Evolutionary conservation across 2,797 vertebrate species (phyloP).

Genomic region (Spondyliosoma cantharus): DNA sequence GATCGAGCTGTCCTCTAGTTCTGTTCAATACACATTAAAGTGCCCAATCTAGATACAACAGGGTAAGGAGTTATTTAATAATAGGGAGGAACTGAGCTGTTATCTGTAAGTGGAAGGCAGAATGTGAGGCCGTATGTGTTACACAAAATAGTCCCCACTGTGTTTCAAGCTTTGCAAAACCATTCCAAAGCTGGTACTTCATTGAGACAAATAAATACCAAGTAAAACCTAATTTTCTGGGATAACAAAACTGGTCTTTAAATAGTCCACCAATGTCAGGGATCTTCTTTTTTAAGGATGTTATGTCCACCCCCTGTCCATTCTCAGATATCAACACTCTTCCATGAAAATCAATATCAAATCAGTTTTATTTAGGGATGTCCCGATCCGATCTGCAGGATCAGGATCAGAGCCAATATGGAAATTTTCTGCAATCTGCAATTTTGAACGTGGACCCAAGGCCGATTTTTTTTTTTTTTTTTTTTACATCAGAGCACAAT

Average conservation of each 20-base stretch:
- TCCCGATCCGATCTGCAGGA: no score
- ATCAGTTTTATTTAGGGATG: no score
- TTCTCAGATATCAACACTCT: background rate
- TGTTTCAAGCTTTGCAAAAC: background rate
- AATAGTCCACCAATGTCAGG: background rate
- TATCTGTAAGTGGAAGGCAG: slow-evolving; percentile 2
- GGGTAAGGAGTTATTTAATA: slow-evolving; percentile 17
- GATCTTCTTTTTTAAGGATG: background rate
- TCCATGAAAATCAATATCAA: no score
- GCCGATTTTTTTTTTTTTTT: no score
- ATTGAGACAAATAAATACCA: background rate
- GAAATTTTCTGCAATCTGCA: no score
- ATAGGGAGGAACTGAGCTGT: slow-evolving; percentile 1
- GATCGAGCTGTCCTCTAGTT: slow-evolving; percentile 61
- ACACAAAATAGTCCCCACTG: background rate
- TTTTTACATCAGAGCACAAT: no score
- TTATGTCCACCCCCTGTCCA: background rate
- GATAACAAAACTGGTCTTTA: no score
- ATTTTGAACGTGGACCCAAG: no score
- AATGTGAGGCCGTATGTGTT: background rate
- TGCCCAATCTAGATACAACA: background rate
- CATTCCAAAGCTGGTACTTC: background rate
- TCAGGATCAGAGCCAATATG: no score
- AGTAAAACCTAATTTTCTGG: background rate
- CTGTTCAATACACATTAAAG: slow-evolving; percentile 11